Base-by-base conservation (phyloP, 1,140 invertebrate species). In the Tetramorium simillimum region DNA sequence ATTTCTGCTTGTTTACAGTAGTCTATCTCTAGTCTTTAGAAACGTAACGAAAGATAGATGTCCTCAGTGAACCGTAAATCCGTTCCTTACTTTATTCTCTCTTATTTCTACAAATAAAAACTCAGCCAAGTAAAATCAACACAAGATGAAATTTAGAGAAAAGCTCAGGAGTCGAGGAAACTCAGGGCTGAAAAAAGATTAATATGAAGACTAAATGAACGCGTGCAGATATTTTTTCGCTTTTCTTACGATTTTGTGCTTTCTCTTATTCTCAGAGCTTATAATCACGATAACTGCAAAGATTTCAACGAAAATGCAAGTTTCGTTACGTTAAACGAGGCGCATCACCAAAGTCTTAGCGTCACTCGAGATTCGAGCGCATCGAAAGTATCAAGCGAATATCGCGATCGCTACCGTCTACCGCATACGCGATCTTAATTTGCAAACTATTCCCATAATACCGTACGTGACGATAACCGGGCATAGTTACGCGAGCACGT, bases 381-480 rank as follows among this genome's bases (percentile, higher is more conserved):
- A 43, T 78, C 60, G 73, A 49, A 82, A 73, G 40, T 73, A 73
- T 46, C 51, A 21, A 46, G 40, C 24, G 33, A 82, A 73, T 43
- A 58, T 73, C 37, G 33, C 46, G 60, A 28, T 65, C 58, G 60
- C 77, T 65, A 65, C 58, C 33, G 21, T 63, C 28, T 49, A n/a
- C 51, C 58, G 53, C 70, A 76, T 82, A 75, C 67, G 78, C 67
- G 75, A 86, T 92, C 91, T 92, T 91, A 91, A 93, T 93, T 93
- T 91, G 75, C 92, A 90, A 93, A 92, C 91, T 92, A 92, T 93
- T 90, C 91, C 75, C 86, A 85, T 88, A 82, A 77, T 89, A 69
- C 46, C 46, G 86, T 72, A 91, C 89, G 84, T 89, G 90, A 86
- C 86, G 88, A 90, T 77, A 86, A 89, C 78, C 82, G 53, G 70